phyloP scores from a whole-genome alignment of 64 coral and sea anemone genomes.

The Montipora efflorescens region DNA sequence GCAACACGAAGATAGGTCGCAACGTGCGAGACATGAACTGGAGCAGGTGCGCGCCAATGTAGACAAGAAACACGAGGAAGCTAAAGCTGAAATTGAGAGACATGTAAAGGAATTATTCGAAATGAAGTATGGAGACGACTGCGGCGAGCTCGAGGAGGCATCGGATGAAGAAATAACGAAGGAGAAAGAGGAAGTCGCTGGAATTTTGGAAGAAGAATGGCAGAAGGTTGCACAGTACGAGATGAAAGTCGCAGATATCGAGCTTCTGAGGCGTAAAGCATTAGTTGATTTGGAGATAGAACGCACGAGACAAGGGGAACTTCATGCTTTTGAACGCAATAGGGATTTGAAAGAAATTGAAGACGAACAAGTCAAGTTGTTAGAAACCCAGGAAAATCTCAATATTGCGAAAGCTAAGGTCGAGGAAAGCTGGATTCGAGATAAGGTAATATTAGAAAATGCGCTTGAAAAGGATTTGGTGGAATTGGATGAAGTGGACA shows the following conservation, averaged over 20 bases:
- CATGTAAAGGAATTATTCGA: conserved; percentile 75
- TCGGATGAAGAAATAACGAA: conserved; percentile 42
- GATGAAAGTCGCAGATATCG: conserved; percentile 82
- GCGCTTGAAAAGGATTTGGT: conserved; percentile 60
- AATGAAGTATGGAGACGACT: conserved; percentile 1
- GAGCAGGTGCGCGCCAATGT: conserved; percentile 37
- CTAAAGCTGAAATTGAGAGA: conserved; percentile 51
- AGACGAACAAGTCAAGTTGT: conserved; percentile 57
- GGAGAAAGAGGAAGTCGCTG: conserved; percentile 55
- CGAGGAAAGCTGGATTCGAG: conserved; percentile 42
- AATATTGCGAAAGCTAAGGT: conserved; percentile 22
- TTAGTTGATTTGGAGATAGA: conserved; percentile 73
- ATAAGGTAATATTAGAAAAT: conserved; percentile 60
- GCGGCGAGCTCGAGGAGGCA: not conserved
- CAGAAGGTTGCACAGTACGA: conserved; percentile 83
- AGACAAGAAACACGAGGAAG: conserved; percentile 63
- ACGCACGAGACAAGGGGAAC: conserved; percentile 62
- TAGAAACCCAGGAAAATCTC: conserved; percentile 59
- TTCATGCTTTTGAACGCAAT: conserved; percentile 67
- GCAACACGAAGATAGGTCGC: conserved; percentile 57
- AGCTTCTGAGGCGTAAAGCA: conserved; percentile 68
- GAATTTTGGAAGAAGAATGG: conserved; percentile 86
- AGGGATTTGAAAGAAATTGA: conserved; percentile 78
- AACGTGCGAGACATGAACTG: conserved; percentile 75
- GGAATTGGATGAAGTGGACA: conserved; percentile 76